phyloP scores from a whole-genome alignment of 2,888 invertebrate species.

The Cremastobaeus sp. region DNA sequence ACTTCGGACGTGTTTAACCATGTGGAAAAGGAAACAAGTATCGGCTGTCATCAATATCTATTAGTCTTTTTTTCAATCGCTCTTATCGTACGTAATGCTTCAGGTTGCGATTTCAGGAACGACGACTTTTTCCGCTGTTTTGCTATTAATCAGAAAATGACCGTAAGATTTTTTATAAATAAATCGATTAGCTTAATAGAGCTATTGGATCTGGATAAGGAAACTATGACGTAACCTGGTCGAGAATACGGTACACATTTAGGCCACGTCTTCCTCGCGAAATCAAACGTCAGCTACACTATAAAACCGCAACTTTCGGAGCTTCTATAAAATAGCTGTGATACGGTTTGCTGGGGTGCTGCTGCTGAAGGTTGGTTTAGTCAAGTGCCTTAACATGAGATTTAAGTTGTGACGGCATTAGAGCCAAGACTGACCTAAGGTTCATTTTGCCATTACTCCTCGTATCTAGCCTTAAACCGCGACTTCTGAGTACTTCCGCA shows the following conservation, averaged over 20 bases:
- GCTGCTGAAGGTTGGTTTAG: slow-evolving; percentile 41
- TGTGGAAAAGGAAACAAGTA: not conserved
- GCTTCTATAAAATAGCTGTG: slow-evolving; percentile 29
- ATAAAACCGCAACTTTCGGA: slow-evolving; percentile 32
- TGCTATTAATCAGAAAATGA: too few relatives aligned
- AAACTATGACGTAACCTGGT: not conserved
- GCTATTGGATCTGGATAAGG: not conserved
- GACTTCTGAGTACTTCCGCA: slow-evolving; percentile 43
- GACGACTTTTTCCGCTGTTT: too few relatives aligned
- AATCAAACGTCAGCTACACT: slow-evolving; percentile 32
- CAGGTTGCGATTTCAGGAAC: too few relatives aligned
- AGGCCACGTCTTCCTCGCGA: slow-evolving; percentile 10
- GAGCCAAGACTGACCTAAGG: slow-evolving; percentile 42
- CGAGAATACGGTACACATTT: slow-evolving; percentile 14
- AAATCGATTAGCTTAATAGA: slow-evolving; percentile 1
- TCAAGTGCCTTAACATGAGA: slow-evolving; percentile 40
- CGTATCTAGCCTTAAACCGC: slow-evolving; percentile 31
- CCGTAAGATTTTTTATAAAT: too few relatives aligned
- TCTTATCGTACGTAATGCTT: too few relatives aligned
- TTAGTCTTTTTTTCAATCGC: too few relatives aligned
- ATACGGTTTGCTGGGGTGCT: slow-evolving; percentile 31
- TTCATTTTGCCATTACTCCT: slow-evolving; percentile 33
- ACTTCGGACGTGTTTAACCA: not conserved
- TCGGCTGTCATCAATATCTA: not conserved
- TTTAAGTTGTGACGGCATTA: slow-evolving; percentile 44